Base-by-base conservation (phyloP, 2,888 invertebrate genomes). In the Drosophila testacea region DNA sequence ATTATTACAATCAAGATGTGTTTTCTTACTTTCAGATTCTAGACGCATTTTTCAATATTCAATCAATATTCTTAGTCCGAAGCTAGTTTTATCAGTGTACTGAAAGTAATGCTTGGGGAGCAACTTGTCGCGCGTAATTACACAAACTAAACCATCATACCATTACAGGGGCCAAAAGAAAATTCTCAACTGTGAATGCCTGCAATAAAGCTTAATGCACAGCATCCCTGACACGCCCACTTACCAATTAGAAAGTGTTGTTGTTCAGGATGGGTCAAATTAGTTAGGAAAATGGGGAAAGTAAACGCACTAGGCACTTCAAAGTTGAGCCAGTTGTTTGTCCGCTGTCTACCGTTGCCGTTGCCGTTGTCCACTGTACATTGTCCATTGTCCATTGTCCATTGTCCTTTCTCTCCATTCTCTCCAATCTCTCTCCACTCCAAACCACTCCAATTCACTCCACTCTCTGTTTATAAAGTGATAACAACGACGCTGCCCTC, bases 51-150 rank as follows among this genome's bases (percentile, higher is more conserved):
- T 22, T 22, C 16, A 16, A 16, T 16, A 16, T 16, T 22, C 3
- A 3, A 22, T 22, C 22, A 22, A 22, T 22, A 22, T 22, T 22
- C 22, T 22, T 3, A 22, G 22, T 22, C 3, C 22, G 2, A 22
- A 22, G 22, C 3, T 22, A 2, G 22, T 22, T 22, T 3, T 22
- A 3, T 22, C 22, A 22, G 22, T 22, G 22, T 22, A 22, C 22
- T 22, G 22, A 22, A 22, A 22, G 38, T 38, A 28, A 11, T 38
- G 61, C 13, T 13, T 13, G 16, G 44, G 55, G 9, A 27, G 51
- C 54, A 67, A 81, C 81, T 87, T 81, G 81, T 87, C 85, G 82
- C 85, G 85, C 22, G 22, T 78, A 87, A 87, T 84, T 87, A 81
- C 88, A 74, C 74, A 83, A 61, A 61, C 63, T 38, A 41, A 44